Conservation (phyloP, 2,797 vertebrate genomes). For the Pteropus rufus region DNA sequence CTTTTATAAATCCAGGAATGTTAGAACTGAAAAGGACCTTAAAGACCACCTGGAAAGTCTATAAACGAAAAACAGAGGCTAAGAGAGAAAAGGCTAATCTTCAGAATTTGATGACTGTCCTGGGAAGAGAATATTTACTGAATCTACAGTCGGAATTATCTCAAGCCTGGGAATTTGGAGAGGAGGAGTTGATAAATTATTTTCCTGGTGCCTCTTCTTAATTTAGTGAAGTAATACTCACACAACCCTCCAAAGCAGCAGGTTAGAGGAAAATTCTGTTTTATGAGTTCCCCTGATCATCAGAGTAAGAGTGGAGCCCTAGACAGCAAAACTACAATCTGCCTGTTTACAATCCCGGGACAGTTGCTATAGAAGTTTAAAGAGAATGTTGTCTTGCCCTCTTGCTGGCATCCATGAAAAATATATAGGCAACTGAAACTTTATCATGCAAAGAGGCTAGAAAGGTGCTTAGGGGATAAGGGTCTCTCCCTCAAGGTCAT, state of each 20-base stretch:
- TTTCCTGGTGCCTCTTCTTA: neutral
- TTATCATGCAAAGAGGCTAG: constrained; percentile 49
- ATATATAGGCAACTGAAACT: constrained; percentile 56
- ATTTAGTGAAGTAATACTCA: neutral
- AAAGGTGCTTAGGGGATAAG: neutral
- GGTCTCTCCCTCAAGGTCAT: constrained; percentile 50
- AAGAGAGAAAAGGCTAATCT: neutral
- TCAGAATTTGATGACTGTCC: neutral
- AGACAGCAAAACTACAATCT: neutral
- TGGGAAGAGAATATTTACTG: neutral
- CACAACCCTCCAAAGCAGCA: neutral
- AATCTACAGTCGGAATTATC: neutral
- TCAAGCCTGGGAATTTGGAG: neutral
- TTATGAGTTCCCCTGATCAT: neutral
- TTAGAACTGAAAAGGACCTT: neutral
- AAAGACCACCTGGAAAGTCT: neutral
- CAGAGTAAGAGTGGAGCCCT: neutral
- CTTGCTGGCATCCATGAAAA: constrained; percentile 58
- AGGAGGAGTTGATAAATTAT: neutral
- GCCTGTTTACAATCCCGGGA: neutral
- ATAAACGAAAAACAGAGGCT: neutral
- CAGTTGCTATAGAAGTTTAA: neutral
- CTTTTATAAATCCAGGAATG: constrained; percentile 6
- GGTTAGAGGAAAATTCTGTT: neutral
- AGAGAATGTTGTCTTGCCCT: neutral